phyloP scores from a whole-genome alignment of 23 tunicate genomes.

The Styela clava region DNA sequence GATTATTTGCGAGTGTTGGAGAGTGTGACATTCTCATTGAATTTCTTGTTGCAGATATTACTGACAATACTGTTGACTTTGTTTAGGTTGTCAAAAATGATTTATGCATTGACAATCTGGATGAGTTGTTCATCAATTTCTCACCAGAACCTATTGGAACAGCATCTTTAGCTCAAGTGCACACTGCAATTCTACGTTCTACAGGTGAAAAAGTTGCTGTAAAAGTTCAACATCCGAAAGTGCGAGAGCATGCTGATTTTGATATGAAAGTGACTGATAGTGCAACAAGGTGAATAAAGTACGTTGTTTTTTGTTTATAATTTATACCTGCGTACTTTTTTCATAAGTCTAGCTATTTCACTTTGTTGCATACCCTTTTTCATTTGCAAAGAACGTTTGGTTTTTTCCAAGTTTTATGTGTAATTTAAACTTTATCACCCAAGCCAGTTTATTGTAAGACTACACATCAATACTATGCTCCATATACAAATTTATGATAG shows the following conservation, averaged over 20 bases:
- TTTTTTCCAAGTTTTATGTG: too few relatives aligned
- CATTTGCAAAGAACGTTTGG: too few relatives aligned
- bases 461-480: too few relatives aligned
- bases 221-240: conserved; percentile 89
- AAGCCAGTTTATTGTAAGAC: too few relatives aligned
- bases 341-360: not conserved
- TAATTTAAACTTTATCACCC: too few relatives aligned
- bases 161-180: conserved; percentile 95
- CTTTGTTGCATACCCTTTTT: not conserved
- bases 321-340: not conserved
- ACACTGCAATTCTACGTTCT: conserved; percentile 59
- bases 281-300: conserved; percentile 38
- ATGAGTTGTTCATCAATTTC: conserved; percentile 74
- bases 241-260: conserved; percentile 64
- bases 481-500: too few relatives aligned
- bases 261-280: conserved; percentile 87
- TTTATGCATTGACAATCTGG: conserved; percentile 36
- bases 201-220: conserved; percentile 80
- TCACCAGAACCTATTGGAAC: conserved; percentile 75
- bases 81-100: conserved; percentile 65
- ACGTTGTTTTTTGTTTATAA: not conserved
- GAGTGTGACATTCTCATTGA: too few relatives aligned
- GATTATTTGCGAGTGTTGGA: too few relatives aligned
- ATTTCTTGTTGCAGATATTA: too few relatives aligned
- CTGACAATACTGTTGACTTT: not conserved